These are phyloP conservation scores for Cyclophora punctaria DNA, from an alignment of 2,888 invertebrate genomes.

Conservation along the genomic window DNA sequence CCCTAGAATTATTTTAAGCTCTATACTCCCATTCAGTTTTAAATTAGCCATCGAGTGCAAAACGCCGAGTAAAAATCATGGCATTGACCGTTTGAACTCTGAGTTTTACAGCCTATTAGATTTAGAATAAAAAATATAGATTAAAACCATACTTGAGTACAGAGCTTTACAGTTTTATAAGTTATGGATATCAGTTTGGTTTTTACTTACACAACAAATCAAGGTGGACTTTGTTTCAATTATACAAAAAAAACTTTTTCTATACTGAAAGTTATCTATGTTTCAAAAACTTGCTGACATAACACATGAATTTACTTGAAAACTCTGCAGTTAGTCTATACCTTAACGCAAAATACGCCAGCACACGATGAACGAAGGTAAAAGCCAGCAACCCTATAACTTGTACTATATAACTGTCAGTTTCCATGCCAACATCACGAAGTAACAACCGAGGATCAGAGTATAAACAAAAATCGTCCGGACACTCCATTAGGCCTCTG, in stretches of 20 bases:
- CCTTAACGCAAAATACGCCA: constrained; percentile 75
- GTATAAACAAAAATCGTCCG: constrained; percentile 70
- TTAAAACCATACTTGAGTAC: too few species aligned
- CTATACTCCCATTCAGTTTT: too few species aligned
- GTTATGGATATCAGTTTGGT: too few species aligned
- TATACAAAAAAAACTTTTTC: neutral
- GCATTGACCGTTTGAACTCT: too few species aligned
- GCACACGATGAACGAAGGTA: constrained; percentile 67
- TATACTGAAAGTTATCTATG: constrained; percentile 45
- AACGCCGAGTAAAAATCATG: too few species aligned
- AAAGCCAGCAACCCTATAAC: constrained; percentile 73
- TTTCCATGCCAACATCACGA: constrained; percentile 77
- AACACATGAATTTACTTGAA: constrained; percentile 70
- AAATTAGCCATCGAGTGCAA: too few species aligned
- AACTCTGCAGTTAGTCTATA: constrained; percentile 74
- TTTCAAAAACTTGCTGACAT: constrained; percentile 70
- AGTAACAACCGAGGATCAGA: constrained; percentile 77
- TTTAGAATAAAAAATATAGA: too few species aligned
- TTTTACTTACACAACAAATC: constrained; percentile 17
- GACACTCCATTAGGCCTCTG: constrained; percentile 76
- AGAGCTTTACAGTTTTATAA: too few species aligned
- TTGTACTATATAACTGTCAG: constrained; percentile 68
- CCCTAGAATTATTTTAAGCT: too few species aligned
- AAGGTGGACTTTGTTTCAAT: neutral
- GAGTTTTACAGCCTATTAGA: too few species aligned